Percentiles rank a stretch among this genome's conserved stretches.
phyloP scores from a whole-genome alignment of 2,888 invertebrate species.

The Phania funesta region DNA sequence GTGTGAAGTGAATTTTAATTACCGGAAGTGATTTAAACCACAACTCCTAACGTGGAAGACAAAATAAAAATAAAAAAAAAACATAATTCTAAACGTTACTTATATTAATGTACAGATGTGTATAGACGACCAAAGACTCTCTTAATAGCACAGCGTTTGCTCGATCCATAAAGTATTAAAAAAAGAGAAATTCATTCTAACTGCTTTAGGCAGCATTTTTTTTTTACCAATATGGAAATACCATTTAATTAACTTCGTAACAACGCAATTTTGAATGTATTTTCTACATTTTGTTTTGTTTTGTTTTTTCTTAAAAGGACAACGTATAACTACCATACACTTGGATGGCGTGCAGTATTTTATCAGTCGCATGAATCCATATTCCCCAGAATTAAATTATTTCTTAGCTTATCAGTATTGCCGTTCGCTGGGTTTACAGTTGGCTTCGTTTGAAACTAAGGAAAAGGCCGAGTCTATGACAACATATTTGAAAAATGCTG shows the following conservation, averaged over 20 bases:
- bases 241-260: not conserved
- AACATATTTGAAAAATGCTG: conserved; percentile 90
- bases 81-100: too few relatives aligned
- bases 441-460: conserved; percentile 92
- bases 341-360: conserved; percentile 92
- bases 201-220: not conserved
- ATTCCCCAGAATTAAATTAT: conserved; percentile 91
- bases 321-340: conserved; percentile 93
- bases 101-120: too few relatives aligned
- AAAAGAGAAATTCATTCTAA: not conserved
- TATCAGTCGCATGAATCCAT: conserved; percentile 92
- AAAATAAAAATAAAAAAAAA: not conserved
- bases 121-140: too few relatives aligned
- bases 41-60: conserved; percentile 24
- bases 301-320: conserved; percentile 82
- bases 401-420: conserved; percentile 94
- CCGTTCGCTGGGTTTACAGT: conserved; percentile 90
- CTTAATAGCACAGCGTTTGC: too few relatives aligned
- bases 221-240: not conserved
- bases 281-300: not conserved
- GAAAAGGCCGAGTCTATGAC: conserved; percentile 93
- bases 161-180: not conserved
- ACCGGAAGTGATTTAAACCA: conserved; percentile 58
- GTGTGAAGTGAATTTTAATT: conserved; percentile 60
- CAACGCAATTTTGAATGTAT: not conserved